Conservation (phyloP, 2,113 vertebrate species). For the Coreoperca whiteheadi region DNA sequence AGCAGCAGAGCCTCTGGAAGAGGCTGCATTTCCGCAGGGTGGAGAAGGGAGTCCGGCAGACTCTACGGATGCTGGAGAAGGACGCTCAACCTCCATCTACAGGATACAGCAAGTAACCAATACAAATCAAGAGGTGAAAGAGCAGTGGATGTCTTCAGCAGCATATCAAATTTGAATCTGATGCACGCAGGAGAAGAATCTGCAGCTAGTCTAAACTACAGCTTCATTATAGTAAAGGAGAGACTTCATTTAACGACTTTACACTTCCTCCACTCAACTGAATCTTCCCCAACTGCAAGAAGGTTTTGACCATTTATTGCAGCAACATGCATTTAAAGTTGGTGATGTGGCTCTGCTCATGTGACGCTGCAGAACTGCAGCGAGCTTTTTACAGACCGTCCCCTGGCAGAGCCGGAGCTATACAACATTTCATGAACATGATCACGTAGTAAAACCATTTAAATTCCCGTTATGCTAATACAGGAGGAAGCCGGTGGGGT, state of each 20-base stretch:
- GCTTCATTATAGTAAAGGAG: background rate
- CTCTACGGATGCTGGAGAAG: slow-evolving; percentile 81
- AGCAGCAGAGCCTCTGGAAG: slow-evolving; percentile 90
- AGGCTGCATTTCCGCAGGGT: slow-evolving; percentile 91
- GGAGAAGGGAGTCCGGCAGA: slow-evolving; percentile 87
- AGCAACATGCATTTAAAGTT: too few relatives aligned
- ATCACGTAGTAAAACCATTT: too few relatives aligned
- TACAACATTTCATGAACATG: too few relatives aligned
- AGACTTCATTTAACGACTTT: background rate
- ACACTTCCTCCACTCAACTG: too few relatives aligned
- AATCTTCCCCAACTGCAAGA: background rate
- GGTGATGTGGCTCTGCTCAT: too few relatives aligned
- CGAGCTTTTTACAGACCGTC: too few relatives aligned
- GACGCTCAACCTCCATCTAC: slow-evolving; percentile 23
- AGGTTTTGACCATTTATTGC: background rate
- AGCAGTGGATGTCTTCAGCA: background rate
- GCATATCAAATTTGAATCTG: background rate
- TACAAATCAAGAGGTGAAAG: background rate
- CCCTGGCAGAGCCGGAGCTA: too few relatives aligned
- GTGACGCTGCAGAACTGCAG: too few relatives aligned
- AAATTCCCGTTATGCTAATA: background rate
- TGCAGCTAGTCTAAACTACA: background rate
- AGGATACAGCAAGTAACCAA: slow-evolving; percentile 3
- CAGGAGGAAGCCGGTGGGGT: background rate
- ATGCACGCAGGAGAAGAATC: background rate